phyloP scores from a whole-genome alignment of 2,113 vertebrate species.

The Equus przewalskii region DNA sequence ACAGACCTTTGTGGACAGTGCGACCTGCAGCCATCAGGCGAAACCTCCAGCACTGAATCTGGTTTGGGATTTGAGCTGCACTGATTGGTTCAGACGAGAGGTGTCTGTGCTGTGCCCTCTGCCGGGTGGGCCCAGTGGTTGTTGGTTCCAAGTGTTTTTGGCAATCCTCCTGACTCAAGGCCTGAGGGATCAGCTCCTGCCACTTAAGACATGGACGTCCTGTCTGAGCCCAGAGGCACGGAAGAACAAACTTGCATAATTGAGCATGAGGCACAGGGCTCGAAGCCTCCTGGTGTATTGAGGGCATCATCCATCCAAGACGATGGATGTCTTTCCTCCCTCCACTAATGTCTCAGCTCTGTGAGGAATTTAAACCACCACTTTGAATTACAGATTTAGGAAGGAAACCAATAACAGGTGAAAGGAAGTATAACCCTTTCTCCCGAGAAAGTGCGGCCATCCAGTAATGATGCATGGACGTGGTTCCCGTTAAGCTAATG shows the following conservation, averaged over 20 bases:
- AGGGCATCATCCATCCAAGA: not conserved
- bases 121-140: not conserved
- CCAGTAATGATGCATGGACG: rapidly evolving
- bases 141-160: not conserved
- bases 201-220: not conserved
- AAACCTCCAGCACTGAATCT: too few species aligned
- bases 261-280: not conserved
- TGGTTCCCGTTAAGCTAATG: not conserved
- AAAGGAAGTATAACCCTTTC: not conserved
- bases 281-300: not conserved
- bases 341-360: not conserved
- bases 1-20: rapidly evolving
- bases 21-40: not conserved
- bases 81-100: not conserved
- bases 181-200: not conserved
- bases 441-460: not conserved
- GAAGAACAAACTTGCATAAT: not conserved
- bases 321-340: not conserved
- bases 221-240: not conserved
- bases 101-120: not conserved
- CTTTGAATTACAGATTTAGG: constrained; percentile 26
- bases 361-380: not conserved
- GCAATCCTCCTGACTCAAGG: not conserved
- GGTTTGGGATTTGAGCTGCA: not conserved
- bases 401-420: not conserved